A percentile compares a stretch with the other conserved stretches of the same genome.
phyloP scores from a whole-genome alignment of 2,888 invertebrate species.

The Nephrotoma flavescens region DNA sequence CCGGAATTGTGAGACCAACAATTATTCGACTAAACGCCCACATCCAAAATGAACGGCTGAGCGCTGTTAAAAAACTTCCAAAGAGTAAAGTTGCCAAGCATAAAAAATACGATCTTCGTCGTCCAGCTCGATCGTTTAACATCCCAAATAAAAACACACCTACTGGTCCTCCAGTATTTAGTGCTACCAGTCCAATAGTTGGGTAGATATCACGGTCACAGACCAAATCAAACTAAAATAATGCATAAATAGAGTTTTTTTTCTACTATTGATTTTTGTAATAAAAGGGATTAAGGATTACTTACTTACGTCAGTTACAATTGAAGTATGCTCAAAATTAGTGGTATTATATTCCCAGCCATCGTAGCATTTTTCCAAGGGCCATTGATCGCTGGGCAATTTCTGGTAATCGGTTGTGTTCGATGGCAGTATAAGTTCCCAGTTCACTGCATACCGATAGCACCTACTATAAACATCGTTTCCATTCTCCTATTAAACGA shows the following conservation, averaged over 20 bases:
- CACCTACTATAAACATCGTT: conserved; percentile 51
- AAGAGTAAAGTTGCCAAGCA: conserved; percentile 67
- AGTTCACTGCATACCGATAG: conserved; percentile 55
- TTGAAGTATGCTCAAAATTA: conserved; percentile 50
- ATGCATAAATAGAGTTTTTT: neutral
- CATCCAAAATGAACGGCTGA: conserved; percentile 63
- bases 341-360: conserved; percentile 69
- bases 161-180: conserved; percentile 78
- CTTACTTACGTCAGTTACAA: conserved; percentile 64
- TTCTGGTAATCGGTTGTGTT: conserved; percentile 15
- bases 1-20: conserved; percentile 84
- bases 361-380: conserved; percentile 49
- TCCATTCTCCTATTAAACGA: conserved; percentile 19
- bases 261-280: neutral
- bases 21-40: conserved; percentile 69
- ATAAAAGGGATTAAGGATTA: neutral
- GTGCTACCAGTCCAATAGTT: conserved; percentile 68
- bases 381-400: conserved; percentile 33
- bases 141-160: conserved; percentile 80
- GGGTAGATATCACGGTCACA: conserved; percentile 79
- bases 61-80: conserved; percentile 67
- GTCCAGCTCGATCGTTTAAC: conserved; percentile 74
- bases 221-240: conserved; percentile 70
- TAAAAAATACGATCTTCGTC: conserved; percentile 71
- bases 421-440: conserved; percentile 39